phyloP scores from a whole-genome alignment of 1,140 invertebrate genomes.

The Steinernema feltiae region DNA sequence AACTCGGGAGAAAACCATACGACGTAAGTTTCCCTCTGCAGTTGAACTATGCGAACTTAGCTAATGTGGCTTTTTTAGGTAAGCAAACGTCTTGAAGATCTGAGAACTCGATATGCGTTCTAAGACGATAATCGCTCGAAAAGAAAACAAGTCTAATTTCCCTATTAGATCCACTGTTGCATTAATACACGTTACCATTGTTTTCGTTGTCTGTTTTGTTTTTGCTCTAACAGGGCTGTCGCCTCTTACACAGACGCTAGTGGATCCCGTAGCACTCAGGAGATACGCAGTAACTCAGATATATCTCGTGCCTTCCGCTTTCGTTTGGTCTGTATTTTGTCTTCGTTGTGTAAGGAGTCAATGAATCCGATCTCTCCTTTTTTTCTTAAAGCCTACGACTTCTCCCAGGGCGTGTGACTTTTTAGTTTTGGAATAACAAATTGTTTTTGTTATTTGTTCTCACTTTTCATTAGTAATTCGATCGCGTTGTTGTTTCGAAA shows the following conservation, averaged over 20 bases:
- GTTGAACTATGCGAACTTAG: neutral
- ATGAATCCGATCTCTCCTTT: neutral
- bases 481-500: too few relatives aligned
- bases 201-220: neutral
- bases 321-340: neutral
- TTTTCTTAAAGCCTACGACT: too few relatives aligned
- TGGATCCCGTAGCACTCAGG: too few relatives aligned
- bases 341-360: neutral
- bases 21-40: neutral
- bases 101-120: slow-evolving; percentile 86
- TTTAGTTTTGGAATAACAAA: neutral
- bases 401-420: too few relatives aligned
- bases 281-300: too few relatives aligned
- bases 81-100: slow-evolving; percentile 87
- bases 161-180: neutral
- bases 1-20: slow-evolving; percentile 66
- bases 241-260: too few relatives aligned
- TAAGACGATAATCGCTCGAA: slow-evolving; percentile 60
- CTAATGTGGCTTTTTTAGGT: slow-evolving; percentile 56
- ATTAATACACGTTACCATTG: neutral
- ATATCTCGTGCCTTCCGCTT: neutral
- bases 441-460: neutral
- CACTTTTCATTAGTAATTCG: too few relatives aligned
- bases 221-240: neutral
- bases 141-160: neutral